These are phyloP conservation scores for Synergus gifuensis DNA, from an alignment of 2,888 invertebrate species.

Conservation along the genomic window DNA sequence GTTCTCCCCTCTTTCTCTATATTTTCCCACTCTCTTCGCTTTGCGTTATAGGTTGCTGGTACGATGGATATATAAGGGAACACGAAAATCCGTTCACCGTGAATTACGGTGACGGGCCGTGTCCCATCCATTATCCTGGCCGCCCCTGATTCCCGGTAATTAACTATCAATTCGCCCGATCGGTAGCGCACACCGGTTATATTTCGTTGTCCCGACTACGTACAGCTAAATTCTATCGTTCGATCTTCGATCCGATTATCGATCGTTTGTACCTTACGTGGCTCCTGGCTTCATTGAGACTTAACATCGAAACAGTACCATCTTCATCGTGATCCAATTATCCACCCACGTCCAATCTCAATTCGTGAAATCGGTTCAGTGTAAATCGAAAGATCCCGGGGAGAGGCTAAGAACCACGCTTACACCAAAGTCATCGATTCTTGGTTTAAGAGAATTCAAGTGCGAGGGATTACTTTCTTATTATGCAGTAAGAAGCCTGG, in stretches of 20 bases:
- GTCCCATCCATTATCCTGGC: conserved; percentile 72
- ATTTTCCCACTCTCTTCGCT: conserved; percentile 9
- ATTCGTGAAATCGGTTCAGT: conserved; percentile 11
- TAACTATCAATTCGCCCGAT: conserved; percentile 75
- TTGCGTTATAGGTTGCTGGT: conserved; percentile 39
- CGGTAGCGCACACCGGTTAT: conserved; percentile 52
- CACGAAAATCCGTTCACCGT: conserved; percentile 73
- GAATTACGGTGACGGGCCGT: conserved; percentile 71
- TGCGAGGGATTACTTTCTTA: conserved; percentile 35
- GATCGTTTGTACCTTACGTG: conserved; percentile 33
- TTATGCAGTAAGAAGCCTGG: conserved; percentile 25
- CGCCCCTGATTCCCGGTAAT: conserved; percentile 72
- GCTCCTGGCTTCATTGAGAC: conserved; percentile 18
- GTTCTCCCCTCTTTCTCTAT: not conserved
- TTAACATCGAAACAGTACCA: conserved; percentile 34
- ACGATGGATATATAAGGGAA: conserved; percentile 65
- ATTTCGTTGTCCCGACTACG: conserved; percentile 25
- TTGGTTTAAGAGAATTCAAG: conserved; percentile 28
- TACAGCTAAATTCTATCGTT: conserved; percentile 12
- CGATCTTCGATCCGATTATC: conserved; percentile 39
- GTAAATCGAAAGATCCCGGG: conserved; percentile 13
- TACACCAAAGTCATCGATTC: conserved; percentile 38
- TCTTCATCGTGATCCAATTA: conserved; percentile 41
- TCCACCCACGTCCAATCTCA: conserved; percentile 29
- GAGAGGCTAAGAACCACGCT: conserved; percentile 7